Base-by-base conservation (phyloP, 2,113 vertebrate genomes). In the Cromileptes altivelis region DNA sequence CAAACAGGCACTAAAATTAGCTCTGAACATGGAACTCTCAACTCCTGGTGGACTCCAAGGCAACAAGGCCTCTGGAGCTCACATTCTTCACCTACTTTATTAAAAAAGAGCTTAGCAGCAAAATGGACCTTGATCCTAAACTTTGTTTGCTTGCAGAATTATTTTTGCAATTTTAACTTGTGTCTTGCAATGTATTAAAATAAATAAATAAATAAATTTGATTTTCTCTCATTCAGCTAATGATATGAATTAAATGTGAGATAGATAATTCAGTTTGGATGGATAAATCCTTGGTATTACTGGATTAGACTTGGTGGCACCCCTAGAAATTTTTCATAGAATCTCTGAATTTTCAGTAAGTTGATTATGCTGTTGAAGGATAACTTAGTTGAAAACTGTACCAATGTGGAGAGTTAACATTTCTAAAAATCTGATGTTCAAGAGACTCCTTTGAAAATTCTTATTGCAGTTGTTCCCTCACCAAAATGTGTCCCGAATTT, bases 1-100 rank as follows among this genome's bases (percentile, higher is more conserved):
- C 78, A 83, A 91, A 87, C 63, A 78, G 27, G 33, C 23, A 47
- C 61, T 85, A 78, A 89, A 82, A 81, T 84, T 52, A 82, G 78
- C 53, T 79, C 57, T 23, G 25, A 57, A 30, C 58, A 49, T 25
- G n/a, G 63, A 77, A 68, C 27, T 72, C 76, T 72, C 25, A n/a
- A 67, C 40, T 68, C 56, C 60, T 65, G 23, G 13, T 65, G 71
- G 75, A 79, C 65, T 84, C 45, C 60, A 4, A 62, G 42, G 70
- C 70, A 79, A 74, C 80, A 64, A 47, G 65, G 60, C 61, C 69
- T 53, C 21, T 63, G 23, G 23, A 84, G 50, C 55, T 78, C 56
- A 81, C 37, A 80, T 74, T 72, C 67, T 27, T 80, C 70, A 69
- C 21, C n/a, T 58, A 23, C 37, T 72, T 75, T 11, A 60, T 30